Percentiles rank a stretch among this genome's conserved stretches.
Conservation (phyloP, 2,888 invertebrate species). For the Nipponacmea schrenckii region DNA sequence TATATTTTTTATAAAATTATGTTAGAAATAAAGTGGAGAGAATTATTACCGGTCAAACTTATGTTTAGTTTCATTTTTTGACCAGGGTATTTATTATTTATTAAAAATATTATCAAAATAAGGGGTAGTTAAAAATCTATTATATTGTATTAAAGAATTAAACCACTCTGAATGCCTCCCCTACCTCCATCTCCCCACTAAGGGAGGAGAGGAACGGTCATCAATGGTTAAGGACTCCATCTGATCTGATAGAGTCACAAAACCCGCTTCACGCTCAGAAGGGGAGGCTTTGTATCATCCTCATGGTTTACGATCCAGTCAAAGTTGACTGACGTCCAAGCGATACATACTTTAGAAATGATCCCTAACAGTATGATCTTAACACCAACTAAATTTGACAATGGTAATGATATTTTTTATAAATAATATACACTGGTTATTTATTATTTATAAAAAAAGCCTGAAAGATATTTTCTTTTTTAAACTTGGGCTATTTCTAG, state of each 20-base stretch:
- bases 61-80: too few relatives aligned
- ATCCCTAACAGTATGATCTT: conserved; percentile 51
- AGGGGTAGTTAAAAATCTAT: too few relatives aligned
- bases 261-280: conserved; percentile 53
- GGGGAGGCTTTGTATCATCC: conserved; percentile 41
- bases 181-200: conserved; percentile 43
- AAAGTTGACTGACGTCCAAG: conserved; percentile 48
- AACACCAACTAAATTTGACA: background rate
- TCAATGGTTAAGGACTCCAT: conserved; percentile 40
- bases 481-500: too few relatives aligned
- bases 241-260: conserved; percentile 21
- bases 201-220: conserved; percentile 48
- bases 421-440: too few relatives aligned
- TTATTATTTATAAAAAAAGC: too few relatives aligned
- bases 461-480: too few relatives aligned
- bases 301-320: conserved; percentile 46
- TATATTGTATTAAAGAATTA: background rate
- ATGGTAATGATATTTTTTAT: too few relatives aligned
- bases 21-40: too few relatives aligned
- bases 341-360: conserved; percentile 54
- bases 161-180: conserved; percentile 52
- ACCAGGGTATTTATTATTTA: too few relatives aligned
- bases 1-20: too few relatives aligned
- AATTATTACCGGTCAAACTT: too few relatives aligned
- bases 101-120: too few relatives aligned